These are phyloP conservation scores for Agrochola litura DNA, from an alignment of 2,888 invertebrate genomes.

Conservation along the genomic window DNA sequence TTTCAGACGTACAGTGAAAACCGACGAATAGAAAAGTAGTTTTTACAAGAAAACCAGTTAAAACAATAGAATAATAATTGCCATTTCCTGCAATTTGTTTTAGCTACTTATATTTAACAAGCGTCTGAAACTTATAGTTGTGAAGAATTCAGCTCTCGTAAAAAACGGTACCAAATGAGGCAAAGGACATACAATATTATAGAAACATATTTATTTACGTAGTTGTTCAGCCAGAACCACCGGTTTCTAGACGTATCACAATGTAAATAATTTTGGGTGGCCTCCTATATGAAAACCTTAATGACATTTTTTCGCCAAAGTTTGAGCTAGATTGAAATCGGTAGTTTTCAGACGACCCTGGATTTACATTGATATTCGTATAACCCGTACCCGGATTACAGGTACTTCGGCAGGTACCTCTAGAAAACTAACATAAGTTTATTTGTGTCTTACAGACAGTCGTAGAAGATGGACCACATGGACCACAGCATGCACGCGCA, in stretches of 20 bases:
- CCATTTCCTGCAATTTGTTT: background rate
- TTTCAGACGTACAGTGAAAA: background rate
- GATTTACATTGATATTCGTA: background rate
- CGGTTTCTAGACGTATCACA: background rate
- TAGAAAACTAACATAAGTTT: constrained; percentile 1
- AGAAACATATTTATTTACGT: background rate
- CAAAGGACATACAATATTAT: background rate
- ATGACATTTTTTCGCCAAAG: background rate
- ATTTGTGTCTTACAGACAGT: constrained; percentile 40
- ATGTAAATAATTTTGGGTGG: background rate
- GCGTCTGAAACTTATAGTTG: background rate
- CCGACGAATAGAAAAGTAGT: background rate
- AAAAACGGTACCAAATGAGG: background rate
- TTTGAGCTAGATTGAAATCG: background rate
- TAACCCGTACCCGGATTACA: background rate
- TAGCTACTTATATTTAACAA: background rate
- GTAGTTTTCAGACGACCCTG: background rate
- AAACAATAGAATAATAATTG: background rate
- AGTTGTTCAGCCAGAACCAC: background rate
- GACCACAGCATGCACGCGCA: constrained; percentile 61
- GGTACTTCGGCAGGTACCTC: no score
- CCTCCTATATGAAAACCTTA: background rate
- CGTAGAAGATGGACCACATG: constrained; percentile 60
- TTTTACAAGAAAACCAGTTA: background rate
- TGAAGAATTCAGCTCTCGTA: background rate